Conservation (phyloP, 64 coral and sea anemone genomes). For the Dendrophyllia cribrosa region DNA sequence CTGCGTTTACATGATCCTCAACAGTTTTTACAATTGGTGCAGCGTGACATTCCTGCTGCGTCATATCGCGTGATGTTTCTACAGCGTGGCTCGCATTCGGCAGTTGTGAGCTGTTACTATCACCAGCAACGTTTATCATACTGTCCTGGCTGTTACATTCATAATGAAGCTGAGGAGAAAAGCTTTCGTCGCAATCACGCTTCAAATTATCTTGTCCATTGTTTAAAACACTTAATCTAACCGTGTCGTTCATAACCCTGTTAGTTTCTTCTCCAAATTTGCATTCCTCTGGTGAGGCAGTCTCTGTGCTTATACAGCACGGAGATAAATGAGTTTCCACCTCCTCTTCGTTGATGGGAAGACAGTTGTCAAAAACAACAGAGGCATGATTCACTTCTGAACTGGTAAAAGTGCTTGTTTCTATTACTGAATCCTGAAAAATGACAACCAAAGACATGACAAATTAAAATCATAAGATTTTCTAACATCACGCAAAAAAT, state of each 20-base stretch:
- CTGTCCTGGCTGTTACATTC: neutral
- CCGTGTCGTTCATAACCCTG: neutral
- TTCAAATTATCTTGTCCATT: neutral
- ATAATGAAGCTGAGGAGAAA: neutral
- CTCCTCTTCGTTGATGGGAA: neutral
- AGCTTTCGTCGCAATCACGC: neutral
- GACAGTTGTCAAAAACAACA: neutral
- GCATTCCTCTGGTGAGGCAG: neutral
- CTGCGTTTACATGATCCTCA: neutral
- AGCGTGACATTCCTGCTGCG: neutral
- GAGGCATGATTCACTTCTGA: neutral
- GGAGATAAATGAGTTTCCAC: neutral
- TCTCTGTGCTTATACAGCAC: neutral
- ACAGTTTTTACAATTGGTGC: neutral
- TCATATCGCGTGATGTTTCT: neutral
- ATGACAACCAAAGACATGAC: neutral
- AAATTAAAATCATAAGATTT: no score
- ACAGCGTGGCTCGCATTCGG: neutral
- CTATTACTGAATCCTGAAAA: neutral
- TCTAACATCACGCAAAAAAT: no score
- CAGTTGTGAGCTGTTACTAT: neutral
- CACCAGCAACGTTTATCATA: neutral
- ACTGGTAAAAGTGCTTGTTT: neutral
- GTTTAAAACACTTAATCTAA: neutral
- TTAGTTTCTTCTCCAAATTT: neutral